A percentile compares a stretch with the other conserved stretches of the same genome.
These are phyloP conservation scores for Tamandua tetradactyla DNA, from an alignment of 2,797 vertebrate genomes.

Conservation along the genomic window DNA sequence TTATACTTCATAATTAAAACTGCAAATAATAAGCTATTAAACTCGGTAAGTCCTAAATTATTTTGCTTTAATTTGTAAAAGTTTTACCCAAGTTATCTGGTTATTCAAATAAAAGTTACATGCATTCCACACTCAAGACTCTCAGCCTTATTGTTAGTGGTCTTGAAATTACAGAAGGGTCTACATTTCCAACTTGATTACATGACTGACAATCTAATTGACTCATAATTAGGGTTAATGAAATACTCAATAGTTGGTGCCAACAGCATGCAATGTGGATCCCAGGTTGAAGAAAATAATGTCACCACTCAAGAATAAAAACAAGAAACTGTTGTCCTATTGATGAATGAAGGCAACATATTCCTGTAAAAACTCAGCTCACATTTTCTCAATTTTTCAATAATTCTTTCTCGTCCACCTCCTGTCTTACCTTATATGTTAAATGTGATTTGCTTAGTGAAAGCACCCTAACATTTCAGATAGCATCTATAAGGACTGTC, in stretches of 20 bases:
- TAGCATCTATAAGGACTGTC: not conserved
- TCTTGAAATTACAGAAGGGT: not conserved
- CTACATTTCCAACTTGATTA: not conserved
- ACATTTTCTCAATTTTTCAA: slow-evolving; percentile 22
- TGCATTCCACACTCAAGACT: not conserved
- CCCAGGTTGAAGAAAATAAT: not conserved
- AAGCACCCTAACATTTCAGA: slow-evolving; percentile 17
- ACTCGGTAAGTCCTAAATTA: not conserved
- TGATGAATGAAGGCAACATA: not conserved
- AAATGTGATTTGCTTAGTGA: not conserved
- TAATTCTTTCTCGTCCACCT: not conserved
- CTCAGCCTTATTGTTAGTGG: not conserved
- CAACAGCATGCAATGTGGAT: not conserved
- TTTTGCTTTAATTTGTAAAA: slow-evolving; percentile 24
- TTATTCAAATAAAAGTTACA: slow-evolving; percentile 13
- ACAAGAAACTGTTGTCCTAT: not conserved
- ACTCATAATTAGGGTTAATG: not conserved
- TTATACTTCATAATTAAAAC: not conserved
- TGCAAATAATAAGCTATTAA: not conserved
- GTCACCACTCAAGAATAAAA: slow-evolving; percentile 1
- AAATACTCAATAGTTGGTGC: not conserved
- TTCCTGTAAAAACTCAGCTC: not conserved
- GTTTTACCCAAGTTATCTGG: not conserved
- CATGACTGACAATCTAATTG: not conserved
- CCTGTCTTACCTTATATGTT: not conserved